phyloP scores from a whole-genome alignment of 2,113 vertebrate species.

The Columba livia region DNA sequence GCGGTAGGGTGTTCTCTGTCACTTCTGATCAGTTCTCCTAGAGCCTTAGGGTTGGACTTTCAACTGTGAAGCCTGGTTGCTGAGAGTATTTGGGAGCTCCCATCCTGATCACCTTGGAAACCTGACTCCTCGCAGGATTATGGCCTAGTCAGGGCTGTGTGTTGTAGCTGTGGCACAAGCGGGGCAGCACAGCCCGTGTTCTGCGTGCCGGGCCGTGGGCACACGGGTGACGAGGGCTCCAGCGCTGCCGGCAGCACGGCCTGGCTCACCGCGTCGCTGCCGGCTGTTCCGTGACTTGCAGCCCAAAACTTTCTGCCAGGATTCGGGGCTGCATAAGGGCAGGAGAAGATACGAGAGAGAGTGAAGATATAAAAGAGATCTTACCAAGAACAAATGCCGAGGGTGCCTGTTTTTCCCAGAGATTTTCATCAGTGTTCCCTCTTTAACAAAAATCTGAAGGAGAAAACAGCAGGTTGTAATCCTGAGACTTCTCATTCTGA shows the following conservation, averaged over 20 bases:
- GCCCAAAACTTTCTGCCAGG: not conserved
- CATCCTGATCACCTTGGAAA: not conserved
- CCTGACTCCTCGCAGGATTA: not conserved
- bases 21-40: not conserved
- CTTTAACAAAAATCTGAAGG: constrained; percentile 92
- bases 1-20: not conserved
- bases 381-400: constrained; percentile 96
- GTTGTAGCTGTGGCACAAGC: not conserved
- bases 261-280: not conserved
- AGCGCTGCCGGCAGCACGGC: not conserved
- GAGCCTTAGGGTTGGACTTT: not conserved
- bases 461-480: constrained; percentile 24
- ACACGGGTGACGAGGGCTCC: not conserved
- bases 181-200: accelerated
- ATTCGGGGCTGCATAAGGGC: not conserved
- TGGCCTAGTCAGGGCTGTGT: not conserved
- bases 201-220: not conserved
- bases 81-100: not conserved
- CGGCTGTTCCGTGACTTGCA: not conserved
- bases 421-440: constrained; percentile 95
- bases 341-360: not conserved
- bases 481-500: not conserved
- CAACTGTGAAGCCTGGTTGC: not conserved
- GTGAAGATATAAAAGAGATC: not conserved
- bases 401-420: constrained; percentile 87